A percentile compares a stretch with the other conserved stretches of the same genome.
Evolutionary conservation across 2,888 invertebrate genomes (phyloP).

Genomic region (Phymatocera aterrima): DNA sequence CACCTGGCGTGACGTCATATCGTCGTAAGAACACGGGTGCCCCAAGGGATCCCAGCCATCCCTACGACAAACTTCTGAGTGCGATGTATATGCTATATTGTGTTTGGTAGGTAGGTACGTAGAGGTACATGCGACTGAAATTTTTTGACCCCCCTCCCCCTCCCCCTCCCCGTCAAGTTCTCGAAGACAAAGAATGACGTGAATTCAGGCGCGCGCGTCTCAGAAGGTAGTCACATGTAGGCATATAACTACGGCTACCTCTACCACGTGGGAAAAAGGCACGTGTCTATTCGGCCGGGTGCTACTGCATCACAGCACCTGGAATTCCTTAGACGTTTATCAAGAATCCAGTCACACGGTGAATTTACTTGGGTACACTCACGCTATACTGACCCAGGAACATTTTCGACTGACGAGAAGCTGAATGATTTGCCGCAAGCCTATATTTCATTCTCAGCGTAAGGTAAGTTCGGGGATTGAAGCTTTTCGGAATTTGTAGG

Average conservation of each 20-base stretch:
- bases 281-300: slow-evolving; percentile 61
- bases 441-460: no score
- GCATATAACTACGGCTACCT: slow-evolving; percentile 53
- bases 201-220: slow-evolving; percentile 58
- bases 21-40: slow-evolving; percentile 49
- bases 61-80: no score
- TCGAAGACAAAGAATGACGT: slow-evolving; percentile 56
- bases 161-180: not conserved
- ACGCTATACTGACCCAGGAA: not conserved
- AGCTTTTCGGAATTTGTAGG: no score
- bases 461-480: no score
- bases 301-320: slow-evolving; percentile 56
- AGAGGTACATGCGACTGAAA: no score
- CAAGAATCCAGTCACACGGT: slow-evolving; percentile 43
- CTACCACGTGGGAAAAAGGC: slow-evolving; percentile 71
- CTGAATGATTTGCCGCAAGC: no score
- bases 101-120: no score
- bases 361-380: not conserved
- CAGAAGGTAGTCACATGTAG: no score
- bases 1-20: slow-evolving; percentile 65
- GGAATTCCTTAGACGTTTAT: slow-evolving; percentile 60
- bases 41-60: not conserved
- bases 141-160: not conserved
- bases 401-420: not conserved
- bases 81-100: not conserved